Evolutionary conservation across 2,113 vertebrate species (phyloP).

Genomic region (Atrichornis clamosus): DNA sequence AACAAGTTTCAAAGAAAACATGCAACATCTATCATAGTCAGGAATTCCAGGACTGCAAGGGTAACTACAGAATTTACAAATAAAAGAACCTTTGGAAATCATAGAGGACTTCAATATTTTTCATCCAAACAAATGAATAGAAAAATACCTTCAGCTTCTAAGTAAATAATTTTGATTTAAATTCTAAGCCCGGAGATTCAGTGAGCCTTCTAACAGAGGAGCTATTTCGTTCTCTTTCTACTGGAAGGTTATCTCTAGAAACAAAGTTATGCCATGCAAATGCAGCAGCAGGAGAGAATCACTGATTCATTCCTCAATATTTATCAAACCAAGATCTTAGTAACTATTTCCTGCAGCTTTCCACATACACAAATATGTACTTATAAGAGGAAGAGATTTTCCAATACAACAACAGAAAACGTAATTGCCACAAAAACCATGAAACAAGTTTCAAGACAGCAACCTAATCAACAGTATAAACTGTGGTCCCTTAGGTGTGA

Average conservation of each 20-base stretch:
- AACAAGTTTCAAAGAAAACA: background rate
- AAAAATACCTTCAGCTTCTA: background rate
- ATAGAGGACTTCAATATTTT: background rate
- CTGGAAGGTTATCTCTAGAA: background rate
- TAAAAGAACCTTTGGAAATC: background rate
- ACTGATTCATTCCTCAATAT: background rate
- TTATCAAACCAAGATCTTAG: background rate
- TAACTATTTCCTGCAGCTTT: background rate
- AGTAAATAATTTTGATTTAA: background rate
- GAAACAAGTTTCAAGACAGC: background rate
- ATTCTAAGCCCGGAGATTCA: background rate
- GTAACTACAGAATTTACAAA: background rate
- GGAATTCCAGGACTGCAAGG: background rate
- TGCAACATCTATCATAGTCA: background rate
- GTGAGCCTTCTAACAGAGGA: background rate
- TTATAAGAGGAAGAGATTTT: background rate
- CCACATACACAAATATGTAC: background rate
- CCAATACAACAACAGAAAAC: background rate
- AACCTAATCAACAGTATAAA: background rate
- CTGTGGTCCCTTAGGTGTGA: background rate
- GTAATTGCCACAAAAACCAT: background rate
- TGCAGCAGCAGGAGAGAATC: background rate
- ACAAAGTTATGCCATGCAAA: background rate
- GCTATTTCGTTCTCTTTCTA: background rate
- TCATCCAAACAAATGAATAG: background rate